phyloP scores from a whole-genome alignment of 2,113 vertebrate genomes.

The Calidris pygmaea region DNA sequence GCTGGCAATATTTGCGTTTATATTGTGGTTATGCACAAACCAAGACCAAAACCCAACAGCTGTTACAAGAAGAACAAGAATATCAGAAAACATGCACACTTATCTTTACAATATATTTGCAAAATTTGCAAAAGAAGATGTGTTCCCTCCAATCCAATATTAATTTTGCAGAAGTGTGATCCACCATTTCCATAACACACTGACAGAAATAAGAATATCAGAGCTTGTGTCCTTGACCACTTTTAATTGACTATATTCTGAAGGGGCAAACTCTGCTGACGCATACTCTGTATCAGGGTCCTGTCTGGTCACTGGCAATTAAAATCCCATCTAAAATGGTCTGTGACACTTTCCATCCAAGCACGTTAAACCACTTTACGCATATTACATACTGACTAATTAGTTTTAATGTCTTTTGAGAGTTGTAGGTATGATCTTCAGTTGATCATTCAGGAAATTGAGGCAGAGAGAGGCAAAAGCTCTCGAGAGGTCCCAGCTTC shows the following conservation, averaged over 20 bases:
- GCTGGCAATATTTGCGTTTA: neutral
- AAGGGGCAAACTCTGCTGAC: neutral
- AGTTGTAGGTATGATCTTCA: neutral
- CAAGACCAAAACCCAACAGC: neutral
- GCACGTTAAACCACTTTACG: neutral
- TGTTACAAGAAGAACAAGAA: neutral
- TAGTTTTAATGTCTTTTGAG: neutral
- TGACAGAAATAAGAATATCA: neutral
- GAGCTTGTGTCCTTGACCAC: neutral
- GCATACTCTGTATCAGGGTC: rapidly evolving
- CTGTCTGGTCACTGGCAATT: neutral
- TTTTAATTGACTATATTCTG: neutral
- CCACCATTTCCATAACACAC: neutral
- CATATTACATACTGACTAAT: neutral
- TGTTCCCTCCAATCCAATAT: neutral
- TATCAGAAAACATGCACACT: neutral
- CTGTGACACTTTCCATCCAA: neutral
- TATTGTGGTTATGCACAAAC: neutral
- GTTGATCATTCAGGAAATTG: neutral
- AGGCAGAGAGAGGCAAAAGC: neutral
- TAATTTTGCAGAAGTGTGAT: rapidly evolving
- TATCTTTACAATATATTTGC: neutral
- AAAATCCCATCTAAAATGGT: neutral
- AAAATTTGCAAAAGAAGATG: neutral
- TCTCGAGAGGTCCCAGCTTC: neutral